These are phyloP conservation scores for Helicolenus hilgendorfi DNA, from an alignment of 2,797 vertebrate genomes.

Conservation along the genomic window DNA sequence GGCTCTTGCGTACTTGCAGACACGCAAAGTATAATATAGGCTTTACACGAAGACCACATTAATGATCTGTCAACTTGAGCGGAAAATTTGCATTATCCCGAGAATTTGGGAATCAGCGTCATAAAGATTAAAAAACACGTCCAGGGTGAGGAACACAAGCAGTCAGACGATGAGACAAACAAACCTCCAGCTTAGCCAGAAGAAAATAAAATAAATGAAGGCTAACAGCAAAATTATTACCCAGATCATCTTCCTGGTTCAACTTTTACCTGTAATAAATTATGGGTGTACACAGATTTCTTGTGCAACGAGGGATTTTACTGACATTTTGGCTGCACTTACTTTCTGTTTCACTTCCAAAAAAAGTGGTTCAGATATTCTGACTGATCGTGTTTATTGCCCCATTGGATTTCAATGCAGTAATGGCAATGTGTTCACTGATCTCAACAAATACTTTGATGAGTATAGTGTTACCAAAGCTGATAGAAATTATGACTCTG, in stretches of 20 bases:
- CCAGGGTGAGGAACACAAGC: neutral
- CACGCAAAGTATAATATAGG: too few species aligned
- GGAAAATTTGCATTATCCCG: neutral
- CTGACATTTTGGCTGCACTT: neutral
- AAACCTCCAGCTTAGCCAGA: neutral
- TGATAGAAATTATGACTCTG: neutral
- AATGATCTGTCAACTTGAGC: neutral
- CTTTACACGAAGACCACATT: too few species aligned
- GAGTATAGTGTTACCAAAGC: neutral
- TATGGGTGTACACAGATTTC: neutral
- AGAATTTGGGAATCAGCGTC: neutral
- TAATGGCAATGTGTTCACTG: neutral
- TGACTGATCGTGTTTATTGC: neutral
- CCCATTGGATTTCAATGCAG: neutral
- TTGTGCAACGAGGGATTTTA: neutral
- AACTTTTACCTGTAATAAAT: neutral
- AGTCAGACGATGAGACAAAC: neutral
- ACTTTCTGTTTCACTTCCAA: neutral
- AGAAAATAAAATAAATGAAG: neutral
- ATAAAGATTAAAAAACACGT: neutral
- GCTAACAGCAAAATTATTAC: neutral
- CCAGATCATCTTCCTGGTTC: neutral
- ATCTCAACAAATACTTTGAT: neutral
- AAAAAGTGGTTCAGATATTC: neutral
- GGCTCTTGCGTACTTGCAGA: too few species aligned